These are phyloP conservation scores for Caenorhabditis macrosperma DNA, from an alignment of 2,888 invertebrate genomes.

Conservation along the genomic window DNA sequence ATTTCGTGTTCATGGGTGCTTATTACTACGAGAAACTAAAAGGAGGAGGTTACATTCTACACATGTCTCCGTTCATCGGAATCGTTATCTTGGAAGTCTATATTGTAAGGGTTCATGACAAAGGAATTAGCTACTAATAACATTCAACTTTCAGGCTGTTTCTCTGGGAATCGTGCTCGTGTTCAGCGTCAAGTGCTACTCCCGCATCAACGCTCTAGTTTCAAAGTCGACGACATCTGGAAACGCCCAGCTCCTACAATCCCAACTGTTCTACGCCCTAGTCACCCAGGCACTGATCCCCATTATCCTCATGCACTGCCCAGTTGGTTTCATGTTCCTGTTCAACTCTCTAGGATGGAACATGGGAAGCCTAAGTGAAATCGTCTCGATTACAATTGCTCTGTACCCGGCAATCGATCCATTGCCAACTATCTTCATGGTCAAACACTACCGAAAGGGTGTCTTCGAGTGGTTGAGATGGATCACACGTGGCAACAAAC, in stretches of 20 bases:
- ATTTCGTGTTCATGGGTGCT: not conserved
- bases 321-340: not conserved
- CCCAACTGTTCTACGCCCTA: slow-evolving; percentile 9
- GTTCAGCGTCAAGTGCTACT: not conserved
- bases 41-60: not conserved
- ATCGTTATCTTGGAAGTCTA: not conserved
- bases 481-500: too few species aligned
- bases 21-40: not conserved
- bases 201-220: not conserved
- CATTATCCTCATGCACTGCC: not conserved
- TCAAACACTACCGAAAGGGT: slow-evolving; percentile 5
- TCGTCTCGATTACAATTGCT: slow-evolving; percentile 1
- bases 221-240: not conserved
- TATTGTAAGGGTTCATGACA: not conserved
- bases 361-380: not conserved
- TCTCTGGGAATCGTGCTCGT: not conserved
- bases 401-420: slow-evolving; percentile 14
- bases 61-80: not conserved
- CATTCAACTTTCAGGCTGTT: not conserved
- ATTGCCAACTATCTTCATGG: slow-evolving; percentile 10
- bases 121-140: not conserved
- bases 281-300: slow-evolving; percentile 10
- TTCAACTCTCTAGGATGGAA: not conserved
- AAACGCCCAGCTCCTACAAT: not conserved
- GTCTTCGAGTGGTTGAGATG: not conserved